Evolutionary conservation across 2,888 invertebrate species (phyloP).

Genomic region (Noctua fimbriata): DNA sequence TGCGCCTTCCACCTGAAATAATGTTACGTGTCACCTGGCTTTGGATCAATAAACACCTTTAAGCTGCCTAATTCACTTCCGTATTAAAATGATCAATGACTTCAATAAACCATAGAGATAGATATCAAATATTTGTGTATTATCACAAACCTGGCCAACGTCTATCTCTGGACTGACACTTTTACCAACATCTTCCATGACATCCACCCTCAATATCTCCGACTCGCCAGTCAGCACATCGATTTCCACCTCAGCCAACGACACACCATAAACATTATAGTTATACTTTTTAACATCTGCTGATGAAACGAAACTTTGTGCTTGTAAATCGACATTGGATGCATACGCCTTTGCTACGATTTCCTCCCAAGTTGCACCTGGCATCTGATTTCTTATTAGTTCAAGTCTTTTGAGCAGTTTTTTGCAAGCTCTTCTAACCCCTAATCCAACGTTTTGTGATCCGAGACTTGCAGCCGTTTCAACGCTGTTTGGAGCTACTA

Average conservation of each 20-base stretch:
- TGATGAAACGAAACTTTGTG: constrained; percentile 66
- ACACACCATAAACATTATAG: constrained; percentile 87
- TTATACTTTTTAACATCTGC: constrained; percentile 61
- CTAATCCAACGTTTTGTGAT: constrained; percentile 91
- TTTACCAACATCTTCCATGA: constrained; percentile 92
- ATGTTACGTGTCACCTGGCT: neutral
- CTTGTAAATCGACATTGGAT: constrained; percentile 76
- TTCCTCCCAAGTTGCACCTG: constrained; percentile 85
- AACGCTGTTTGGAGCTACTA: constrained; percentile 91
- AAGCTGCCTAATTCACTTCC: neutral
- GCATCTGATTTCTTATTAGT: constrained; percentile 79
- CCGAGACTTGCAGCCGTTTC: constrained; percentile 92
- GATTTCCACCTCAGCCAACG: constrained; percentile 92
- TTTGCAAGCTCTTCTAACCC: constrained; percentile 87
- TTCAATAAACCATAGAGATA: neutral
- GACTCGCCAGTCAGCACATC: constrained; percentile 94
- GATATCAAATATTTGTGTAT: neutral
- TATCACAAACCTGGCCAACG: constrained; percentile 90
- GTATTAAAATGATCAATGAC: neutral
- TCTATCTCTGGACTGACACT: constrained; percentile 92
- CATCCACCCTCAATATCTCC: constrained; percentile 90
- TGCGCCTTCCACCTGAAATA: constrained; percentile 67
- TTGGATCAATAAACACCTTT: neutral
- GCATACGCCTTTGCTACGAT: constrained; percentile 85
- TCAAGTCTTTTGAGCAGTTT: constrained; percentile 83